phyloP scores from a whole-genome alignment of 2,888 invertebrate species.

The Acanthosepion lycidas region DNA sequence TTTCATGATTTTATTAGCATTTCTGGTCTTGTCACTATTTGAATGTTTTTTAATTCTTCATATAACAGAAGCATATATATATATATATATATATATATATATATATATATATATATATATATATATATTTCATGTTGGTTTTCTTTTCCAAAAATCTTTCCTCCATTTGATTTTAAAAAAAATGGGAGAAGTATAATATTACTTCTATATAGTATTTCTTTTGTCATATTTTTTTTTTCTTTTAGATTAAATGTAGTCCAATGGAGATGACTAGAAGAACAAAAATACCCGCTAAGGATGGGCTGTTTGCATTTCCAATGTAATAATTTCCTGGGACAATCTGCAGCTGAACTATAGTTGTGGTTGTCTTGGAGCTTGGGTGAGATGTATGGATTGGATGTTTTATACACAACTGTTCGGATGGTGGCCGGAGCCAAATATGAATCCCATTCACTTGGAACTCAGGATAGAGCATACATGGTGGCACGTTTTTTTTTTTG shows the following conservation, averaged over 20 bases:
- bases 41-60: neutral
- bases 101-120: neutral
- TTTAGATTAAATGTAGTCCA: constrained; percentile 42
- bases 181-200: neutral
- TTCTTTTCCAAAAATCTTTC: constrained; percentile 16
- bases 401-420: constrained; percentile 41
- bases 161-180: neutral
- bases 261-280: constrained; percentile 40
- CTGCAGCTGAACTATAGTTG: constrained; percentile 34
- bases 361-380: constrained; percentile 44
- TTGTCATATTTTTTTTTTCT: neutral
- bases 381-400: constrained; percentile 25
- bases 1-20: neutral
- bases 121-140: neutral
- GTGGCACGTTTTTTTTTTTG: constrained; percentile 62
- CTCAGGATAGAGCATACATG: constrained; percentile 65
- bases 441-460: constrained; percentile 68
- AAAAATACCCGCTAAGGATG: constrained; percentile 37
- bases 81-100: neutral
- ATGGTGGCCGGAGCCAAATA: constrained; percentile 60
- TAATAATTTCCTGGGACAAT: constrained; percentile 1
- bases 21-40: neutral
- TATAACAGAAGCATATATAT: neutral
- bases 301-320: constrained; percentile 35
- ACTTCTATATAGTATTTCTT: constrained; percentile 39